phyloP scores from a whole-genome alignment of 2,113 vertebrate species.

The crab-eating macaque (Macaca fascicularis) region DNA sequence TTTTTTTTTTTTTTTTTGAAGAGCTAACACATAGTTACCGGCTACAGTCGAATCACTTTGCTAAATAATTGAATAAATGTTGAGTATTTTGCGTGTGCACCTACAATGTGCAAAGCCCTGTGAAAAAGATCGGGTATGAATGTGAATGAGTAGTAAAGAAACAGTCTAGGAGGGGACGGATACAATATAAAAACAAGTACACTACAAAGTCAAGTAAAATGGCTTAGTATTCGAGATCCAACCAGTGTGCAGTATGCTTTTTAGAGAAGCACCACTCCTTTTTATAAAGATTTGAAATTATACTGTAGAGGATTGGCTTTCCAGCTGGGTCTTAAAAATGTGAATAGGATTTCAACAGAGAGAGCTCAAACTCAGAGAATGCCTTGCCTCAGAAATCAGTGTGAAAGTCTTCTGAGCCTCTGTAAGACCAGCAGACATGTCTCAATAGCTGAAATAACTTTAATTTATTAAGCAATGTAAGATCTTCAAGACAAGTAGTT shows the following conservation, averaged over 20 bases:
- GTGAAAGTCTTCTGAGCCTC: neutral
- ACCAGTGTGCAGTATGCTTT: neutral
- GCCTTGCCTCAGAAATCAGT: neutral
- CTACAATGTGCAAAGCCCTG: neutral
- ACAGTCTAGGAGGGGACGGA: neutral
- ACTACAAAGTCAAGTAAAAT: neutral
- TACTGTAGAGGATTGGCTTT: neutral
- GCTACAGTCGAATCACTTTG: neutral
- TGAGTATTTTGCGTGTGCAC: neutral
- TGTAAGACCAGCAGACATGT: neutral
- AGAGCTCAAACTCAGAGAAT: neutral
- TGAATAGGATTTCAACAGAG: neutral
- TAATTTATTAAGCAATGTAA: neutral
- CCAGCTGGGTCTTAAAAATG: constrained; percentile 28
- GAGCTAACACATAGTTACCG: neutral
- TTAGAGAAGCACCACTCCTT: neutral
- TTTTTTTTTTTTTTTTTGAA: neutral
- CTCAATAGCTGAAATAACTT: neutral
- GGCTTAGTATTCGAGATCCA: neutral
- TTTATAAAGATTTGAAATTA: neutral
- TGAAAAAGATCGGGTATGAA: neutral
- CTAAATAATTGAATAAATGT: neutral
- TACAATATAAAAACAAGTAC: neutral
- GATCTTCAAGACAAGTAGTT: neutral
- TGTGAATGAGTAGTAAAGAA: neutral